Evolutionary conservation across 2,113 vertebrate genomes (phyloP).

Genomic region (Cephalopterus ornatus): DNA sequence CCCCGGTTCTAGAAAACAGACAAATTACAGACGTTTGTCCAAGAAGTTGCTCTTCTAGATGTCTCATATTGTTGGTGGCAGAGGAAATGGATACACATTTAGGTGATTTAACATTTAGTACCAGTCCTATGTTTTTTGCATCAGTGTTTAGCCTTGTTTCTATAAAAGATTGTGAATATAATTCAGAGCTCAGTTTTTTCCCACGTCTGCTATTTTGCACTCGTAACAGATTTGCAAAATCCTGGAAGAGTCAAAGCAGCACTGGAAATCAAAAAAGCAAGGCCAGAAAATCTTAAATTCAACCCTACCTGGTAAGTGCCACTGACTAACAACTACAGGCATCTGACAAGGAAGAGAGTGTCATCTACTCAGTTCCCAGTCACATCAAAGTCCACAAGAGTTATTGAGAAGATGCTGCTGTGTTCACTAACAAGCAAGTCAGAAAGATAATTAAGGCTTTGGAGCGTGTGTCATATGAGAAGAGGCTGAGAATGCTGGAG

Average conservation of each 20-base stretch:
- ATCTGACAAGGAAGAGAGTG: neutral
- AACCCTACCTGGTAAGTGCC: neutral
- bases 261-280: neutral
- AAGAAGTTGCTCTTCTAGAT: neutral
- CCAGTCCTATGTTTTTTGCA: neutral
- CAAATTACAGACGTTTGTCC: neutral
- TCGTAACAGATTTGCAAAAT: neutral
- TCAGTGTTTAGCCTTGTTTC: neutral
- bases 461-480: rapidly evolving
- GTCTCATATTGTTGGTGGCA: neutral
- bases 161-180: neutral
- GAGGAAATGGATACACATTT: neutral
- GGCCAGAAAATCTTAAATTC: neutral
- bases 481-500: neutral
- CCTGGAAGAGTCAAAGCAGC: neutral
- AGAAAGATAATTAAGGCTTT: neutral
- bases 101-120: neutral
- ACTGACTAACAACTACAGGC: neutral
- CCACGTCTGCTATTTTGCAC: neutral
- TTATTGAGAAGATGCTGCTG: neutral
- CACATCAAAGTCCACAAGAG: neutral
- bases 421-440: neutral
- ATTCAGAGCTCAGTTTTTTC: neutral
- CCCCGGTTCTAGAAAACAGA: neutral
- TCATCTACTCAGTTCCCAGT: neutral